These are phyloP conservation scores for Fundulus diaphanus DNA, from an alignment of 2,797 vertebrate species.

Conservation along the genomic window DNA sequence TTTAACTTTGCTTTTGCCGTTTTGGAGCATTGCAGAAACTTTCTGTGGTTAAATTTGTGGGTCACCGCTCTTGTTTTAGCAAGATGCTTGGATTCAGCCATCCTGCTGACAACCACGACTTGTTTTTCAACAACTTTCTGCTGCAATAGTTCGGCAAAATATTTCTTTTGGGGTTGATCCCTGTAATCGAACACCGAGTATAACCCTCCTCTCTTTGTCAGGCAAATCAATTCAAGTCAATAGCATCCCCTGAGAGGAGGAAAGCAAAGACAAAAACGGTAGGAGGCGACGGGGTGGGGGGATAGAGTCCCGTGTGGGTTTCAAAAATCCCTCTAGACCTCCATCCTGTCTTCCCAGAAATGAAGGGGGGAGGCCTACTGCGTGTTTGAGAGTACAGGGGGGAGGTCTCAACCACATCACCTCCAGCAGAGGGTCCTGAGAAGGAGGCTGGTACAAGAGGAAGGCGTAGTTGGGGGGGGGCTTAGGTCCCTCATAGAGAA, in stretches of 20 bases:
- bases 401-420: conserved; percentile 54
- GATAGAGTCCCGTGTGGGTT: conserved; percentile 71
- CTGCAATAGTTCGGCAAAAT: conserved; percentile 45
- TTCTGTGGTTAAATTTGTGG: conserved; percentile 41
- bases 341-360: conserved; percentile 42
- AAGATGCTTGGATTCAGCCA: conserved; percentile 12
- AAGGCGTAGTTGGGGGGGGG: conserved; percentile 58
- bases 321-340: conserved; percentile 63
- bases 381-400: conserved; percentile 40
- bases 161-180: conserved; percentile 60
- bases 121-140: conserved; percentile 26
- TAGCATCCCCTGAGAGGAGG: conserved; percentile 68
- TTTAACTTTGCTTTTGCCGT: conserved; percentile 32
- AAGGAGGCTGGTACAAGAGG: conserved; percentile 41
- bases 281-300: conserved; percentile 61
- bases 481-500: conserved; percentile 49
- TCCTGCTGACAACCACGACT: conserved; percentile 9
- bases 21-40: conserved; percentile 34
- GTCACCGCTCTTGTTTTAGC: conserved; percentile 30
- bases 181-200: conserved; percentile 67
- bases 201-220: conserved; percentile 74
- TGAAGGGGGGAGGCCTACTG: conserved; percentile 53
- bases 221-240: conserved; percentile 80
- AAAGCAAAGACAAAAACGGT: conserved; percentile 67
- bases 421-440: conserved; percentile 52